phyloP scores from a whole-genome alignment of 2,113 vertebrate genomes.

The Ailurus styani region DNA sequence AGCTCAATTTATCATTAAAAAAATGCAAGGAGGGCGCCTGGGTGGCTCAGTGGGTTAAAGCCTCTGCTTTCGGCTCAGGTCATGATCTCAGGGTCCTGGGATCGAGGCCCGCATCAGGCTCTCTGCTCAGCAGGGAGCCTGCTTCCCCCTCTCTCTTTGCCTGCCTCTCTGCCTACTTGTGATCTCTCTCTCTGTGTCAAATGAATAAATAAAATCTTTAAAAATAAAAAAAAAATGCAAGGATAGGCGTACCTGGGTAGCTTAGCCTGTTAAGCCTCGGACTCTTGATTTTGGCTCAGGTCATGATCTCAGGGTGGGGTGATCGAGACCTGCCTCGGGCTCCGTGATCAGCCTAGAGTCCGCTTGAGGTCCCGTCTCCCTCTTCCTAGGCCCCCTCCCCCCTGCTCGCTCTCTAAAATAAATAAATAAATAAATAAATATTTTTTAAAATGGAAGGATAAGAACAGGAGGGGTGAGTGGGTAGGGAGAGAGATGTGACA shows the following conservation, averaged over 20 bases:
- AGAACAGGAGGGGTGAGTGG: background rate
- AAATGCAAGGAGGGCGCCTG: background rate
- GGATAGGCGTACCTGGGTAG: background rate
- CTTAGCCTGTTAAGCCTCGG: background rate
- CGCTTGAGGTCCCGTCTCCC: background rate
- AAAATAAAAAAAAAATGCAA: background rate
- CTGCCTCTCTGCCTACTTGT: too few species aligned
- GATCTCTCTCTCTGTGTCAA: too few species aligned
- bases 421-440: too few species aligned
- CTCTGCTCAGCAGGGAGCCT: background rate
- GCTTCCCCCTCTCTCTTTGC: too few species aligned
- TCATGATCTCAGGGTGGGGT: background rate
- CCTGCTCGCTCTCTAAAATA: too few species aligned
- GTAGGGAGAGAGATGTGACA: background rate
- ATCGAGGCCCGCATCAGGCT: fast-evolving
- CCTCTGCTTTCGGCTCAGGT: background rate
- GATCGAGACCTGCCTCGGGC: fast-evolving
- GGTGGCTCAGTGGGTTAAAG: background rate
- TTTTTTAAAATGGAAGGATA: background rate
- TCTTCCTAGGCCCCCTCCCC: background rate
- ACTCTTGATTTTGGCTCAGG: background rate
- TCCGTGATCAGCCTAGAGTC: background rate
- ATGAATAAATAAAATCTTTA: too few species aligned
- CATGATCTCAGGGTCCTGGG: background rate
- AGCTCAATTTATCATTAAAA: background rate